These are phyloP conservation scores for Heliconius hermathena DNA, from an alignment of 1,140 invertebrate species.

Conservation along the genomic window DNA sequence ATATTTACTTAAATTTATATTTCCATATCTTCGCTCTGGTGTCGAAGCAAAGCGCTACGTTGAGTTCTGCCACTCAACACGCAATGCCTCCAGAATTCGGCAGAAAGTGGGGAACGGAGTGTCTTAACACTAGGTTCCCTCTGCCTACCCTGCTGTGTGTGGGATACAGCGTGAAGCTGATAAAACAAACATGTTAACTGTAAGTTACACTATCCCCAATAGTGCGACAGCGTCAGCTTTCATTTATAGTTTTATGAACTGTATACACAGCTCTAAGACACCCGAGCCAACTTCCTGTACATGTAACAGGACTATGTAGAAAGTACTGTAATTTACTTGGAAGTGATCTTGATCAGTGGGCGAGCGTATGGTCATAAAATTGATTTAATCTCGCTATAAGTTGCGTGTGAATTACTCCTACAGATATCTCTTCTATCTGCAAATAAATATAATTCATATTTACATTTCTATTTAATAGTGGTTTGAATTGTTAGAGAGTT, in stretches of 20 bases:
- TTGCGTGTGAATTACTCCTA: slow-evolving; percentile 20
- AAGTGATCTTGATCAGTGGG: slow-evolving; percentile 57
- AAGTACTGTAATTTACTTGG: slow-evolving; percentile 56
- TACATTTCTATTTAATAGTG: not conserved
- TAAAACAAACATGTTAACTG: not conserved
- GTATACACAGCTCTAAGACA: not conserved
- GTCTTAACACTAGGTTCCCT: too few relatives aligned
- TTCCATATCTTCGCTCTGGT: too few relatives aligned
- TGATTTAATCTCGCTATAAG: slow-evolving; percentile 27
- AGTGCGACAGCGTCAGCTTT: not conserved
- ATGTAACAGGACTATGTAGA: slow-evolving; percentile 54
- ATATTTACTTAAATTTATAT: too few relatives aligned
- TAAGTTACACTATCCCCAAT: not conserved
- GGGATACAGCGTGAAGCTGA: too few relatives aligned
- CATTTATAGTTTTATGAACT: not conserved
- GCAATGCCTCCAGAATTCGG: too few relatives aligned
- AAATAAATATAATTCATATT: slow-evolving; percentile 5
- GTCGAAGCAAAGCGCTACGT: too few relatives aligned
- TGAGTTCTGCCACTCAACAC: too few relatives aligned
- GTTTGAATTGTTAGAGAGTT: too few relatives aligned
- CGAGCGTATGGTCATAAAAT: slow-evolving; percentile 43
- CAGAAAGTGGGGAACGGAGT: too few relatives aligned
- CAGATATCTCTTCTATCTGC: not conserved
- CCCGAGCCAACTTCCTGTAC: slow-evolving; percentile 45
- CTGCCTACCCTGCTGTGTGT: too few relatives aligned